Base-by-base conservation (phyloP, 2,797 vertebrate species). In the Dryobates pubescens region DNA sequence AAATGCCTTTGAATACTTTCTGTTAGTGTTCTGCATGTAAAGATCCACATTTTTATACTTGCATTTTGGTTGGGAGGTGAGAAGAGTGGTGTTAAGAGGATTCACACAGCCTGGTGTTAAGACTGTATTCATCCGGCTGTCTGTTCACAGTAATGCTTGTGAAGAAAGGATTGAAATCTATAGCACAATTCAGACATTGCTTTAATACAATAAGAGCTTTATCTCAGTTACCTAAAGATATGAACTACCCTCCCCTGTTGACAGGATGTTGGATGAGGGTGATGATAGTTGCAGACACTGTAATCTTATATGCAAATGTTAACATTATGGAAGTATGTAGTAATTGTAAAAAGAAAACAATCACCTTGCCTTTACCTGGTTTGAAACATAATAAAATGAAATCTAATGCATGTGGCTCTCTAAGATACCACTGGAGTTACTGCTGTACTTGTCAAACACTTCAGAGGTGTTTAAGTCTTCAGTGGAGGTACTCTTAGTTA, bases 241-340 rank as follows among this genome's bases (percentile, higher is more conserved):
- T 45, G 18, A 38, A 36, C 63, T 76, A 8, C 17, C 38, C 32
- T 71, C 61, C 15, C 27, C 4, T 65, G 45, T 29, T 53, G 34
- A n/a, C 34, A 51, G 47, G 70, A 47, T 18, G 9, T 20, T 74
- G 16, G 27, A 38, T 54, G 27, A 20, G 36, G n/a, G 24, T 29
- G 30, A 27, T 26, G n/a, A 56, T 13, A 34, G 30, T 57, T 0
- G 1, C 26, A 51, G 8, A 63, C 30, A 13, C 0, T 2, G 41
- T 51, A 51, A 17, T 80, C 16, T 49, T 47, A 32, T 2, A 7
- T 58, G 62, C 74, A 69, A 57, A 69, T 24, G 8, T 24, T 70
- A 32, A 8, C 58, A 30, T 26, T 43, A 27, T 49, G 34, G 20
- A 36, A 36, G 16, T n/a, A 58, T 14, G 17, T 29, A 64, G 5